These are phyloP conservation scores for Leuciscus waleckii DNA, from an alignment of 2,797 vertebrate genomes.

Conservation along the genomic window DNA sequence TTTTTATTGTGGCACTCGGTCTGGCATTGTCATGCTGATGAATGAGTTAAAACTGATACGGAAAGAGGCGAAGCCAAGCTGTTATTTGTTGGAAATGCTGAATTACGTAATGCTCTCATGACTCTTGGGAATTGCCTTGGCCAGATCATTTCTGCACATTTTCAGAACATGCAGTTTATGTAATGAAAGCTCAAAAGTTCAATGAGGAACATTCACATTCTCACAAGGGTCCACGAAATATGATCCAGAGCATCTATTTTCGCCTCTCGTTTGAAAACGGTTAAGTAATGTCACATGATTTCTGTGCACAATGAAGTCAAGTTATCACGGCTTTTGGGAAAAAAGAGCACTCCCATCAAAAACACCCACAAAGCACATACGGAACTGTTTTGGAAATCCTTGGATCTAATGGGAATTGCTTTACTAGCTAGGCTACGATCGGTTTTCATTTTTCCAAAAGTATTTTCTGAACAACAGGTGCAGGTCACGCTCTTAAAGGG, in stretches of 20 bases:
- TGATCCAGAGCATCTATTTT: slow-evolving; percentile 50
- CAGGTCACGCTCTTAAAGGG: background rate
- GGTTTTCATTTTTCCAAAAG: background rate
- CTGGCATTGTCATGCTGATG: background rate
- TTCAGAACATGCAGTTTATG: slow-evolving; percentile 46
- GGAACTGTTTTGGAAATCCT: background rate
- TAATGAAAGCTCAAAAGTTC: slow-evolving; percentile 40
- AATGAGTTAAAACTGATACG: background rate
- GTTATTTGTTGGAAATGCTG: slow-evolving; percentile 46
- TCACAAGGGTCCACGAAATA: slow-evolving; percentile 14
- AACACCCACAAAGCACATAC: background rate
- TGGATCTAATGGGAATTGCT: background rate
- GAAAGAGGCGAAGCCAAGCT: slow-evolving; percentile 30
- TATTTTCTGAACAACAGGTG: slow-evolving; percentile 8
- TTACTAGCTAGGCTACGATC: background rate
- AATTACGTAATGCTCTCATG: slow-evolving; percentile 39
- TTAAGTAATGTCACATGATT: slow-evolving; percentile 5
- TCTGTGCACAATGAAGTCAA: background rate
- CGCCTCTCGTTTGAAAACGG: slow-evolving; percentile 16
- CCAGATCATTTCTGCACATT: slow-evolving; percentile 31
- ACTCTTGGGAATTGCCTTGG: slow-evolving; percentile 36
- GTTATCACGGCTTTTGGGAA: background rate
- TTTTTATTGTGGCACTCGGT: background rate
- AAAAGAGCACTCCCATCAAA: background rate
- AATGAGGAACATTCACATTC: slow-evolving; percentile 20